Evolutionary conservation across 2,113 vertebrate species (phyloP), one percentile per base, ranked within the genome.

Genomic region (Mormoops blainvillei): DNA sequence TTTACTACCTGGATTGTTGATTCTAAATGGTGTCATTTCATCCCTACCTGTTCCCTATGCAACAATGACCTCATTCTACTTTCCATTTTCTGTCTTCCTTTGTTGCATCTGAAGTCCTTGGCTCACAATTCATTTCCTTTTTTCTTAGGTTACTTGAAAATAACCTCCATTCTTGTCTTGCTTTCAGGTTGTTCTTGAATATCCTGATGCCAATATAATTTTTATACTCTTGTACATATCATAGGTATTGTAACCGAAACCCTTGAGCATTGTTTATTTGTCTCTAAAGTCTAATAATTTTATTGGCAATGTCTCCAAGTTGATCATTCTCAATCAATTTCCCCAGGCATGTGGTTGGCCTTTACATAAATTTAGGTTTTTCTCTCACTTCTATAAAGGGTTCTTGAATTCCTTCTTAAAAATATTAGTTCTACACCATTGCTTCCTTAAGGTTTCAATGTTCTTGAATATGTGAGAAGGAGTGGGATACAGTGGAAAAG

Each of bases 271-370:
- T 54, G 6, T 48, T 70, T 85, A 38, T 91, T 67, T 68, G 22
- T 52, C 45, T 90, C 86, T 61, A 82, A 84, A 91, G 26, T 82
- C 41, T 68, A 52, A 74, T 54, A 56, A 28, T 73, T 89, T 20
- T 71, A 48, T 14, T 63, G 22, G 6, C 43, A 58, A 4, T 68
- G 6, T 76, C 45, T 70, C 73, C 54, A 36, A 67, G 15, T 95
- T 85, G 58, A 85, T 95, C 31, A 50, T 81, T 81, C 45, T 77
- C 63, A 43, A 56, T 86, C 81, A 80, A 9, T 76, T 95, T 96
- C 85, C n/a, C 15, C 24, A 54, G 45, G 31, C 28, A 9, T 7
- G 31, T 63, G 20, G 7, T 43, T 82, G 26, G 2, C 50, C 48
- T n/a, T 65, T 68, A 41, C 3, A 56, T 54, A 84, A 78, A 80